Evolutionary conservation across 2,888 invertebrate genomes (phyloP).

Genomic region (Hydrotaea diabolus): DNA sequence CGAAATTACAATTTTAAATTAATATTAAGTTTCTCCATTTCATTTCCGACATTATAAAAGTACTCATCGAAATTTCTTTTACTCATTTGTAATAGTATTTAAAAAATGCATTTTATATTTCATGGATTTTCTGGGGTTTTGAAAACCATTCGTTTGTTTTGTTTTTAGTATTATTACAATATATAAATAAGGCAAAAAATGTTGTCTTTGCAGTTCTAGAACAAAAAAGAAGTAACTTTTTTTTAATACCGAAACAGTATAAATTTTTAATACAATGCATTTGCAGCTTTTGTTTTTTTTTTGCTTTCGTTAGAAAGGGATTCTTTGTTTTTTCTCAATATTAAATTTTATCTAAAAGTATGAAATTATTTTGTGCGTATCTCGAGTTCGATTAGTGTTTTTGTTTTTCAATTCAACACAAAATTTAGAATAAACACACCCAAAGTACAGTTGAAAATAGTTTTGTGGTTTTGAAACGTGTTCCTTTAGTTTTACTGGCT

Average conservation of each 20-base stretch:
- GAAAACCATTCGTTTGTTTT: slow-evolving; percentile 38
- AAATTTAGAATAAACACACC: slow-evolving; percentile 32
- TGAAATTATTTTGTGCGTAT: slow-evolving; percentile 46
- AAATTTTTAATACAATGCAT: slow-evolving; percentile 42
- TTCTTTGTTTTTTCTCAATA: not conserved
- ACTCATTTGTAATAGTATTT: not conserved
- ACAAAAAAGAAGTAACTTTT: slow-evolving; percentile 15
- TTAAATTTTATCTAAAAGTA: slow-evolving; percentile 35
- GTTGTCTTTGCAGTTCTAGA: slow-evolving; percentile 34
- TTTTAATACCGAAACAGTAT: slow-evolving; percentile 49
- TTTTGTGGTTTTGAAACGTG: not conserved
- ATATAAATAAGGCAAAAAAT: slow-evolving; percentile 51
- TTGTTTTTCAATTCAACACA: slow-evolving; percentile 24
- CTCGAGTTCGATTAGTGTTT: slow-evolving; percentile 17
- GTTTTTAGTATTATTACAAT: slow-evolving; percentile 20
- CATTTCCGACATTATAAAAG: slow-evolving; percentile 18
- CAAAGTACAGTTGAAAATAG: slow-evolving; percentile 11
- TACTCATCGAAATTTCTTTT: slow-evolving; percentile 12
- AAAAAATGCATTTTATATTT: slow-evolving; percentile 35
- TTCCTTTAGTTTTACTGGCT: not conserved
- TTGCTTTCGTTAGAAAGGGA: slow-evolving; percentile 12
- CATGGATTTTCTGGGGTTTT: slow-evolving; percentile 37
- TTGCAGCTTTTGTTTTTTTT: slow-evolving; percentile 7
- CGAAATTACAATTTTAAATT: slow-evolving; percentile 22
- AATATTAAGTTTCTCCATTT: slow-evolving; percentile 33